phyloP scores from a whole-genome alignment of 2,888 invertebrate species.

The Drosophila tripunctata region DNA sequence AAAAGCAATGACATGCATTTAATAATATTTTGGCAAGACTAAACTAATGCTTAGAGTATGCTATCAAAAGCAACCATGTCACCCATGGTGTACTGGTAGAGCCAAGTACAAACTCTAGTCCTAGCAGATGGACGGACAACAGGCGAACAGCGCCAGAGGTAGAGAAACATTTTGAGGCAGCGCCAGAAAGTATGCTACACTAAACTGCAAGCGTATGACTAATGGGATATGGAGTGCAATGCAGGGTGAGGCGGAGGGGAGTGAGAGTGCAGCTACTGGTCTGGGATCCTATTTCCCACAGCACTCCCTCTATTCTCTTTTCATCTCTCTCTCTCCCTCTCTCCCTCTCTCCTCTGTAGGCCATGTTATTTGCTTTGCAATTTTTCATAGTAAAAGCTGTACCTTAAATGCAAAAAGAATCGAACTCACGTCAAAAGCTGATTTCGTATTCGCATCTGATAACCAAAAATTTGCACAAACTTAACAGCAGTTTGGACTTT shows the following conservation, averaged over 20 bases:
- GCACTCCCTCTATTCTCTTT: neutral
- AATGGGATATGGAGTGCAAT: constrained; percentile 10
- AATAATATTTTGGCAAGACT: too few species aligned
- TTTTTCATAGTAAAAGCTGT: constrained; percentile 21
- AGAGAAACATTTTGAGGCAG: constrained; percentile 12
- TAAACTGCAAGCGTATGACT: constrained; percentile 51
- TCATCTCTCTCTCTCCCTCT: neutral
- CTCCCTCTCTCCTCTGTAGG: neutral
- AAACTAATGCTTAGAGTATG: too few species aligned
- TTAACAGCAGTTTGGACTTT: neutral
- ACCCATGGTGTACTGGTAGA: too few species aligned
- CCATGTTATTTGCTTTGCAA: constrained; percentile 26
- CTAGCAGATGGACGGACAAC: neutral
- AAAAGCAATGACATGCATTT: too few species aligned
- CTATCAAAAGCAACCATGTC: too few species aligned
- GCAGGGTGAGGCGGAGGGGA: neutral
- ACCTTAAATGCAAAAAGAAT: neutral
- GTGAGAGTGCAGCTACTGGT: neutral
- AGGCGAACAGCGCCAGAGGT: neutral
- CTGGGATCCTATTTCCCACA: constrained; percentile 9
- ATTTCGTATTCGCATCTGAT: neutral
- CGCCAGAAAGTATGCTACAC: constrained; percentile 67
- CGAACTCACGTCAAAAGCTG: neutral
- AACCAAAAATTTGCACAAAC: neutral
- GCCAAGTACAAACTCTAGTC: neutral